phyloP scores from a whole-genome alignment of 2,797 vertebrate genomes.

The Tamandua tetradactyla region DNA sequence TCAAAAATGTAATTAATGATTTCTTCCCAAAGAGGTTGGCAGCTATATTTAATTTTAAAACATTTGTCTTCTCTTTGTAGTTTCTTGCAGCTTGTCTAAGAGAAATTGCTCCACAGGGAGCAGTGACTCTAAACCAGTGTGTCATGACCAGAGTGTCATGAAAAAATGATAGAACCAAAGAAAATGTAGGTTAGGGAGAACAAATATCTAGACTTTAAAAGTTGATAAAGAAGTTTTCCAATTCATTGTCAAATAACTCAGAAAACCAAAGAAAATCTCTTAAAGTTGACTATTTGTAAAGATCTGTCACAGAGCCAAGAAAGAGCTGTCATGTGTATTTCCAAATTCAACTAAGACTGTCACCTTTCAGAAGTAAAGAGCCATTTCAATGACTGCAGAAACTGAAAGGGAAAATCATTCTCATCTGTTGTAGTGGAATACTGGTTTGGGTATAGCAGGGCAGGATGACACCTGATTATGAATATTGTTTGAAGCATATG shows the following conservation, averaged over 20 bases:
- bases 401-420: neutral
- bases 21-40: conserved; percentile 60
- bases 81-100: conserved; percentile 52
- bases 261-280: conserved; percentile 52
- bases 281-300: conserved; percentile 60
- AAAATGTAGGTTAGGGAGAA: conserved; percentile 25
- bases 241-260: conserved; percentile 48
- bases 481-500: neutral
- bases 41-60: conserved; percentile 62
- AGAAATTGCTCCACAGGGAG: conserved; percentile 30
- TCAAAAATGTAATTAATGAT: conserved; percentile 77
- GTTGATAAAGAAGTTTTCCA: conserved; percentile 29
- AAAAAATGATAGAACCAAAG: conserved; percentile 36
- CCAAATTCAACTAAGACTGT: neutral
- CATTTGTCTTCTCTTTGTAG: conserved; percentile 51
- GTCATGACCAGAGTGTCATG: neutral
- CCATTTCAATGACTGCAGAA: neutral
- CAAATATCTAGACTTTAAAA: conserved; percentile 27
- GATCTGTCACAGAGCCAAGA: conserved; percentile 27
- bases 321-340: neutral
- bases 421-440: neutral
- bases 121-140: conserved; percentile 28
- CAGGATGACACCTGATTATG: neutral
- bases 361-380: neutral
- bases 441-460: fast-evolving